Evolutionary conservation across 2,797 vertebrate species (phyloP).

Genomic region (Sorex maritimensis): DNA sequence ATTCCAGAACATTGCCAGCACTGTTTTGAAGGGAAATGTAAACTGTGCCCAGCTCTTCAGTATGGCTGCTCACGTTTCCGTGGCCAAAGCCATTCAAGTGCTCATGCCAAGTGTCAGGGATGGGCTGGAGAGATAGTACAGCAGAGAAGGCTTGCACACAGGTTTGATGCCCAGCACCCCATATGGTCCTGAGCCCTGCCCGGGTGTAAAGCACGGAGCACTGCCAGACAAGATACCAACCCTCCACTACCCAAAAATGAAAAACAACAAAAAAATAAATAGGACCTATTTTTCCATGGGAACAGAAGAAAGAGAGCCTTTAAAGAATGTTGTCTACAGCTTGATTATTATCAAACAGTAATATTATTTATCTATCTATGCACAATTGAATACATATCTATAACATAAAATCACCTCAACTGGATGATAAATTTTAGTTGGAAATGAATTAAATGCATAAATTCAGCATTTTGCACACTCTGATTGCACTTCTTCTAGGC

Average conservation of each 20-base stretch:
- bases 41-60: neutral
- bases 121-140: no score
- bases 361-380: neutral
- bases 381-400: neutral
- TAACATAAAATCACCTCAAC: no score
- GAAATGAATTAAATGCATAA: neutral
- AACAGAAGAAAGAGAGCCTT: constrained; percentile 36
- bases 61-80: neutral
- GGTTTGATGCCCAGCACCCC: no score
- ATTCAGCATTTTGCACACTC: neutral
- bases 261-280: neutral
- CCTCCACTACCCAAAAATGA: neutral
- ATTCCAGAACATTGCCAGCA: neutral
- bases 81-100: neutral
- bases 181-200: no score
- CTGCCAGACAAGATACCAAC: neutral
- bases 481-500: neutral
- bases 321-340: neutral
- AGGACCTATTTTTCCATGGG: neutral
- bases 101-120: neutral
- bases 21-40: neutral
- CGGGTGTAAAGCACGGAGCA: no score
- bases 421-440: neutral
- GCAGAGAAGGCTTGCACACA: no score
- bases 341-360: constrained; percentile 46